Base-by-base conservation (phyloP, 2,113 vertebrate genomes). In the Amblyopsis rosae region DNA sequence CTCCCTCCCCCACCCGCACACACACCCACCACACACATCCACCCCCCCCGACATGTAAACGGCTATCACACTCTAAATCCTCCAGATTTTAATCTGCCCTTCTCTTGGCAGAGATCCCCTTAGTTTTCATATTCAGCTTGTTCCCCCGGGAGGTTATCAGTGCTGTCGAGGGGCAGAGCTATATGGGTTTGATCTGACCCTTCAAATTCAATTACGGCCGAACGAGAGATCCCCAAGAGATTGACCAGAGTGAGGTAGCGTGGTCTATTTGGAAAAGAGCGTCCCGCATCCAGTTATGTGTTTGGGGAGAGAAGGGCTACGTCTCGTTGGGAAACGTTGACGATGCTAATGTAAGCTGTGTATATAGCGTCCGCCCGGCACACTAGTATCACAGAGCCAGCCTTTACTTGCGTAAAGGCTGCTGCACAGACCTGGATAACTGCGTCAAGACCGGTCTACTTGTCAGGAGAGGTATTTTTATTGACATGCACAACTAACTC, bases 131-230 rank as follows among this genome's bases (percentile, higher is more conserved):
- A 63, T 49, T n/a, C 15, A 6, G 12, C 1, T 10, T 41, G 70
- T 15, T 50, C 72, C 69, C 75, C 75, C 47, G 0, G 63, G 73
- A 76, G 79, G 79, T 83, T 87, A 82, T 68, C 69, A 46, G 46
- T 61, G 72, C 67, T 53, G 77, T 82, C 49, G 53, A 59, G 60
- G 26, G 57, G 41, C 61, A 10, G 57, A 56, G 62, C 57, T 57
- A 71, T 57, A 71, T 17, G 50, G 15, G 16, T 82, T 86, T 89
- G 83, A 88, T 88, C 72, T 77, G 73, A 89, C 80, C 78, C 73
- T 59, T 80, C 75, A 73, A 85, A 90, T 88, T 86, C 80, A 90
- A 90, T 90, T 83, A 86, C 47, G 47, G 73, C 54, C 69, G 66
- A 86, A 88, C 82, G 12, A 13, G 82, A 89, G 82, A 89, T 79